Conservation (phyloP, 2,113 vertebrate species). For the Passer montanus region DNA sequence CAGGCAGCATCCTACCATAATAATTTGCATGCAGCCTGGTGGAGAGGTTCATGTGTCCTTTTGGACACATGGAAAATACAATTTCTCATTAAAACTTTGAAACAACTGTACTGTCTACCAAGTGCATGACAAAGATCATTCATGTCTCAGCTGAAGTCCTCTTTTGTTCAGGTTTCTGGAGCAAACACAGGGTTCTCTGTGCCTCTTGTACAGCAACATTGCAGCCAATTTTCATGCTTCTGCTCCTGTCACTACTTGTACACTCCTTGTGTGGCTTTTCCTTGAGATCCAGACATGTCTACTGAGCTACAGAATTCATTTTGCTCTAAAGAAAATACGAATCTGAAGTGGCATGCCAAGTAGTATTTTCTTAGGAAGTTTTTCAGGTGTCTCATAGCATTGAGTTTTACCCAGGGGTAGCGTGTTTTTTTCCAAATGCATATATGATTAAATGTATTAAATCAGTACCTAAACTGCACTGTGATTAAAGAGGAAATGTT, state of each 20-base stretch:
- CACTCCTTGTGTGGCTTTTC: background rate
- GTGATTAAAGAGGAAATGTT: background rate
- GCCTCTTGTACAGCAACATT: background rate
- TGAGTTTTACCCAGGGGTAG: background rate
- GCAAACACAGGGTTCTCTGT: background rate
- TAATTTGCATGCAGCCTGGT: background rate
- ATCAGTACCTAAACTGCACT: background rate
- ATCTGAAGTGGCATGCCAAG: background rate
- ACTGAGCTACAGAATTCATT: background rate
- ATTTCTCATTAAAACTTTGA: background rate
- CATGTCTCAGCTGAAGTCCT: background rate
- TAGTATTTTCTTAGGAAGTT: rapidly evolving
- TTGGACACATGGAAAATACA: background rate
- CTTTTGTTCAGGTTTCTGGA: background rate
- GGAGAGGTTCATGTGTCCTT: background rate
- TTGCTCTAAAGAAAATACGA: background rate
- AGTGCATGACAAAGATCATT: background rate
- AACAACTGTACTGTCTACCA: background rate
- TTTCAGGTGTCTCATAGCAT: background rate
- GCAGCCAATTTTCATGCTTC: background rate
- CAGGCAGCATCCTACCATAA: background rate
- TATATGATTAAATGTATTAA: background rate
- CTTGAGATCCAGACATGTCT: background rate
- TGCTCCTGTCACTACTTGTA: background rate
- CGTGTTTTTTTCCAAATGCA: background rate